These are phyloP conservation scores for Nymphicus hollandicus DNA, from an alignment of 2,113 vertebrate species.

Conservation along the genomic window DNA sequence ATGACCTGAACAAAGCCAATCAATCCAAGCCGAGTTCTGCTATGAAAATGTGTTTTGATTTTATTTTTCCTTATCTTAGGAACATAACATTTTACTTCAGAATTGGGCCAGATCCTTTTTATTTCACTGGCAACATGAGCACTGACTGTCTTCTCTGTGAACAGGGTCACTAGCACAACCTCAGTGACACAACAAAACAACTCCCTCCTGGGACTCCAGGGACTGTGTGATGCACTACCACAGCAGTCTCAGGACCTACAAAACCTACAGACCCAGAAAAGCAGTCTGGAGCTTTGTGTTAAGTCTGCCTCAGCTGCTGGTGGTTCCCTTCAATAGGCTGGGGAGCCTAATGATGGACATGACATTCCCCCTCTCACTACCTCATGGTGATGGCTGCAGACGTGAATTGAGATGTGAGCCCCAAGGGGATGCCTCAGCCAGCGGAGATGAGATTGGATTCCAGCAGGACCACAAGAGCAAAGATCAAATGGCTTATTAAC, in stretches of 20 bases:
- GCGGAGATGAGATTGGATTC: not conserved
- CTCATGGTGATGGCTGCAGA: not conserved
- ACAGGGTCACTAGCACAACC: not conserved
- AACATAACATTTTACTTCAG: not conserved
- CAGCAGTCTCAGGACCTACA: not conserved
- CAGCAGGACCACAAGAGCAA: not conserved
- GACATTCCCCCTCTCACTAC: rapidly evolving
- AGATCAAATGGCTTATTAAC: slow-evolving; percentile 26
- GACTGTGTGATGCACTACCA: not conserved
- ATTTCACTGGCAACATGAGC: not conserved
- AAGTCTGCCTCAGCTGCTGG: not conserved
- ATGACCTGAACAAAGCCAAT: not conserved
- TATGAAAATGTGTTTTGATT: not conserved
- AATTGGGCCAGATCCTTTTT: not conserved
- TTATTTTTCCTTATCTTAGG: not conserved
- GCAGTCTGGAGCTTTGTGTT: not conserved
- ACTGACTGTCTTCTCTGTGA: not conserved
- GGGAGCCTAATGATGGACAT: not conserved
- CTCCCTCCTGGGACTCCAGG: not conserved
- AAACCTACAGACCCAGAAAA: not conserved
- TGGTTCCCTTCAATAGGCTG: not conserved
- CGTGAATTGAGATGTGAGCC: not conserved
- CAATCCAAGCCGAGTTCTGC: not conserved
- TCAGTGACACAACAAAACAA: not conserved
- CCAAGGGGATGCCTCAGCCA: not conserved